Evolutionary conservation across 2,113 vertebrate genomes (phyloP), one percentile per base, ranked within the genome.

Genomic region (Eupsittula cactorum): DNA sequence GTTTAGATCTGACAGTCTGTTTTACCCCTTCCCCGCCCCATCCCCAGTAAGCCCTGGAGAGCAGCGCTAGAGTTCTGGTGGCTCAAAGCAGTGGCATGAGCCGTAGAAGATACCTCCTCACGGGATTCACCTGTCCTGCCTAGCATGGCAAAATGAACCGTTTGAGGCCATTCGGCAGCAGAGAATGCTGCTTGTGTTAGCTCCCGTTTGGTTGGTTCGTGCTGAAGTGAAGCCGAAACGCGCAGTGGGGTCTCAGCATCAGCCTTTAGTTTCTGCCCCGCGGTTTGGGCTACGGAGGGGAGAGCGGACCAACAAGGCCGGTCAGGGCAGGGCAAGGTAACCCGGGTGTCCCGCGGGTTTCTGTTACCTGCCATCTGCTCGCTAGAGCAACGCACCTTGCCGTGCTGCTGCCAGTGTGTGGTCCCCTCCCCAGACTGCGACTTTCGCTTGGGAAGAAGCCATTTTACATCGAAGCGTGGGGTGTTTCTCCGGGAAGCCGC

Each of bases 401-500:
- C 2, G 60, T 12, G 70, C 59, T 24, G 75, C 78, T 25, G 69
- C 16, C 60, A 13, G 2, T 3, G 14, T 20, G n/a, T 3, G 42
- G 5, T 16, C 1, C 16, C 13, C 6, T 27, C 16, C 49, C 62
- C 28, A 2, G 1, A 5, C 0, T 12, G 37, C 20, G 15, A 7
- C 37, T 41, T 31, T 16, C 16, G 13, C 49, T 41, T 9, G 28
- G 17, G 49, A 41, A 17, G 44, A 68, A 24, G 49, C 20, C 21
- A 24, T 17, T 53, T 31, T 29, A 16, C 28, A 3, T 8, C 11
- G 13, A 16, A 31, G 35, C 14, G 10, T 21, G 20, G n/a, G 20
- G 35, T 16, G 35, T 17, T 39, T 17, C 49, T 15, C 41, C n/a
- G 10, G 33, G 3, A 3, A 50, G 16, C 15, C 10, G 37, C 33